Evolutionary conservation across 2,797 vertebrate species (phyloP), one percentile per base, ranked within the genome.

Genomic region (Anas georgica): DNA sequence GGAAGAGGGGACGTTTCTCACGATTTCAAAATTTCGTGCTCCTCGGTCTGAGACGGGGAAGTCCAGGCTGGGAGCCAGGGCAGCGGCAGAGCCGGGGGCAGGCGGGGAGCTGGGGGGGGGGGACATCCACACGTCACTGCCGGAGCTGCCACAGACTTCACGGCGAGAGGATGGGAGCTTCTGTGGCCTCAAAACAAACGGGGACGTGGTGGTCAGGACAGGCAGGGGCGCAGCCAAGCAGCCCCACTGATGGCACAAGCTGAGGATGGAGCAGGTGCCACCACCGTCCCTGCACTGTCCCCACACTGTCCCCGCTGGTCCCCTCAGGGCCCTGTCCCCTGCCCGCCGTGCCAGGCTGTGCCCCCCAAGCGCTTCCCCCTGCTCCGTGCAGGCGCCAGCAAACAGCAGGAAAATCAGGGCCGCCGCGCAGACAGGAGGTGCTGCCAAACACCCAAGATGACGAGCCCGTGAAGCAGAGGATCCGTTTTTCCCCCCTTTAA

Each of bases 51-150:
- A 60, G 67, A 59, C 0, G 2, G 58, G 50, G 70, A 52, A 76
- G 37, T 15, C 50, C 0, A 4, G 52, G 56, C 23, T 64, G 63
- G 28, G 70, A 70, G 50, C 3, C 15, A 9, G 23, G 85, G 54
- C 52, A 39, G 8, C 14, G 41, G 23, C 9, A 54, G 63, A n/a
- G 60, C 50, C 3, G 0, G 20, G 50, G 35, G 0, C 1, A 41
- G 41, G 33, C 15, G 12, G 9, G 35, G 26, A 58, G 41, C 26
- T 2, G 37, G 37, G 37, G 37, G 50, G 50, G 50, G 37, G 60
- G 28, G 60, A 28, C 2, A 0, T 29, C 56, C 50, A 39, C 2
- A 1, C 14, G 10, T 23, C 63, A 64, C 21, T 3, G 13, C 1
- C 3, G 33, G 72, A 77, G 29, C 58, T 58, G 45, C 52, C 25